Evolutionary conservation across 2,888 invertebrate species (phyloP).

Genomic region (Chloroclysta siterata): DNA sequence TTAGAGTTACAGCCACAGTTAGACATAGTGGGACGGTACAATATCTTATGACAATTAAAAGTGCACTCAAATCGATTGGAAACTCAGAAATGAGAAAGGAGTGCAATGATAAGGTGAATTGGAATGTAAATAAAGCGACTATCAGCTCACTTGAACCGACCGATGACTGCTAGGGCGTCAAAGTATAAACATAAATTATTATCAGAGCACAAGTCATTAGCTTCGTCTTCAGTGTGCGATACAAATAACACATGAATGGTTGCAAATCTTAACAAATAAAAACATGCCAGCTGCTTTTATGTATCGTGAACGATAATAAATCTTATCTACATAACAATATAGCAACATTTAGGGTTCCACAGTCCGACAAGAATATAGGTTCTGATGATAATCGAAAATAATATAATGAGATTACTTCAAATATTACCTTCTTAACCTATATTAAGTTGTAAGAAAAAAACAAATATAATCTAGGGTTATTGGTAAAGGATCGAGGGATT

Average conservation of each 20-base stretch:
- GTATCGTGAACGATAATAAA: conserved; percentile 10
- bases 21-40: conserved; percentile 27
- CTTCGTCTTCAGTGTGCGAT: conserved; percentile 54
- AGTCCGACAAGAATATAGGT: background rate
- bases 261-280: conserved; percentile 19
- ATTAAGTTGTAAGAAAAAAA: too few species aligned
- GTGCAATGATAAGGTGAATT: conserved; percentile 26
- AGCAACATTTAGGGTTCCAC: conserved; percentile 4
- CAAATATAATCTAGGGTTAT: too few species aligned
- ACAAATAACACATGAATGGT: conserved; percentile 48
- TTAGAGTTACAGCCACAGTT: conserved; percentile 28
- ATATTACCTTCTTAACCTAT: too few species aligned
- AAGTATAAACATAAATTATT: conserved; percentile 65
- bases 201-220: conserved; percentile 69
- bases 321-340: conserved; percentile 11
- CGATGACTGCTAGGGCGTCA: conserved; percentile 40
- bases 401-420: too few species aligned
- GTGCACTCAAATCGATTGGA: conserved; percentile 21
- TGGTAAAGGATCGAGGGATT: too few species aligned
- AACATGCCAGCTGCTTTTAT: conserved; percentile 16
- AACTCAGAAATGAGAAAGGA: conserved; percentile 36
- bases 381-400: too few species aligned
- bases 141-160: conserved; percentile 44
- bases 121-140: conserved; percentile 28
- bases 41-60: background rate